Percentiles rank a stretch among this genome's conserved stretches.
Evolutionary conservation across 37 sponge, comb jelly and placozoan species (phyloP).

Genomic region (Eunapius fragilis): DNA sequence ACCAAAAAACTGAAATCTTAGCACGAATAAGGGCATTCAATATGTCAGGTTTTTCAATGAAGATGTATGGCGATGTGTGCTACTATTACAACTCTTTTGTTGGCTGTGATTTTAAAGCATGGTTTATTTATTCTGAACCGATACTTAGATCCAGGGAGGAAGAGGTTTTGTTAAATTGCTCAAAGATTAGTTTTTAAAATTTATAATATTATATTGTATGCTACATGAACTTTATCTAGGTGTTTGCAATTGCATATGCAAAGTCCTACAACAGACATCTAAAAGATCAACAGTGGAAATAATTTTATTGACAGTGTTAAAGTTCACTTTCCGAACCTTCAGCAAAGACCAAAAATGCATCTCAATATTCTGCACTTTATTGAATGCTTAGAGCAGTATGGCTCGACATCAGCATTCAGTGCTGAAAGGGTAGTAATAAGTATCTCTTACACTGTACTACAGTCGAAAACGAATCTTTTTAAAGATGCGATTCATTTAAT

Average conservation of each 20-base stretch:
- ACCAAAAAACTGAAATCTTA: conserved; percentile 26
- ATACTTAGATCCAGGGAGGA: not conserved
- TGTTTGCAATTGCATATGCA: conserved; percentile 22
- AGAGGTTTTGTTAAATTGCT: not conserved
- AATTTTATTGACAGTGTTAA: conserved; percentile 21
- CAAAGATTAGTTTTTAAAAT: not conserved
- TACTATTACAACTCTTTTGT: conserved; percentile 17
- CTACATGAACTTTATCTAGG: conserved; percentile 1
- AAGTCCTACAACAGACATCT: not conserved
- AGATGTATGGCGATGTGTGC: conserved; percentile 14
- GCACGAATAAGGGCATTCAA: conserved; percentile 18
- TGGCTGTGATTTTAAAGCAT: conserved; percentile 44
- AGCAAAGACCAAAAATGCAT: conserved; percentile 20
- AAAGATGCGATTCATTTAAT: not conserved
- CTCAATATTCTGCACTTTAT: conserved; percentile 27
- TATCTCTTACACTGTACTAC: no score
- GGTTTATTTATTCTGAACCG: conserved; percentile 20
- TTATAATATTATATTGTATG: not conserved
- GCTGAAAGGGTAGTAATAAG: conserved; percentile 32
- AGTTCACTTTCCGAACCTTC: not conserved
- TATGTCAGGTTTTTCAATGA: conserved; percentile 12
- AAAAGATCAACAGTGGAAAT: not conserved
- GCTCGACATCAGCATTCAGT: conserved; percentile 23
- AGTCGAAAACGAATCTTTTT: not conserved
- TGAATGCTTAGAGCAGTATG: conserved; percentile 35